phyloP scores from a whole-genome alignment of 1,140 invertebrate species.

The Asbolus verrucosus region DNA sequence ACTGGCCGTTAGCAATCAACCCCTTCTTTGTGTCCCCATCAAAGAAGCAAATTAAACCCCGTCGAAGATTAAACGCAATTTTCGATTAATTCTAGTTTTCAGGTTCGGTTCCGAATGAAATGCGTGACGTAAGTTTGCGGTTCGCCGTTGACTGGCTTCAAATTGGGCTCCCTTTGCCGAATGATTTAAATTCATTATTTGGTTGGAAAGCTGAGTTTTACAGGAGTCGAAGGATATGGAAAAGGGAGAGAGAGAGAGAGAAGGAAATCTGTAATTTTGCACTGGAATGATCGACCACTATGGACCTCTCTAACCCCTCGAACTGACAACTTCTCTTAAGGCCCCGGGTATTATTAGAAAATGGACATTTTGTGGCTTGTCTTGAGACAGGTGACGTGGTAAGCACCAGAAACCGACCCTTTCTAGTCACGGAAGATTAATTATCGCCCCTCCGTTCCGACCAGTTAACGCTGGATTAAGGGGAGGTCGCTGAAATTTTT shows the following conservation, averaged over 20 bases:
- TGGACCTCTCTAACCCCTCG: neutral
- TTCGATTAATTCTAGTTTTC: conserved; percentile 39
- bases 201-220: conserved; percentile 40
- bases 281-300: conserved; percentile 12
- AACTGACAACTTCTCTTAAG: conserved; percentile 28
- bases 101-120: conserved; percentile 36
- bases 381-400: conserved; percentile 40
- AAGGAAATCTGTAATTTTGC: conserved; percentile 31
- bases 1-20: conserved; percentile 17
- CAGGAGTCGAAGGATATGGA: neutral
- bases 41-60: conserved; percentile 34
- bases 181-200: conserved; percentile 46
- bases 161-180: conserved; percentile 38
- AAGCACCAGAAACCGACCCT: conserved; percentile 39
- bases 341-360: conserved; percentile 40
- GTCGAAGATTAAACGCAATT: conserved; percentile 39
- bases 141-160: conserved; percentile 33
- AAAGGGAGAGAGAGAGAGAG: neutral
- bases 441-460: conserved; percentile 10
- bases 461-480: conserved; percentile 8
- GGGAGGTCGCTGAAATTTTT: conserved; percentile 3
- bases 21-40: conserved; percentile 26
- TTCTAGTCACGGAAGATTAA: conserved; percentile 42
- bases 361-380: conserved; percentile 41
- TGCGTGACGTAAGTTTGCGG: conserved; percentile 39